Conservation (phyloP, 2,113 vertebrate species). For the Ia io region DNA sequence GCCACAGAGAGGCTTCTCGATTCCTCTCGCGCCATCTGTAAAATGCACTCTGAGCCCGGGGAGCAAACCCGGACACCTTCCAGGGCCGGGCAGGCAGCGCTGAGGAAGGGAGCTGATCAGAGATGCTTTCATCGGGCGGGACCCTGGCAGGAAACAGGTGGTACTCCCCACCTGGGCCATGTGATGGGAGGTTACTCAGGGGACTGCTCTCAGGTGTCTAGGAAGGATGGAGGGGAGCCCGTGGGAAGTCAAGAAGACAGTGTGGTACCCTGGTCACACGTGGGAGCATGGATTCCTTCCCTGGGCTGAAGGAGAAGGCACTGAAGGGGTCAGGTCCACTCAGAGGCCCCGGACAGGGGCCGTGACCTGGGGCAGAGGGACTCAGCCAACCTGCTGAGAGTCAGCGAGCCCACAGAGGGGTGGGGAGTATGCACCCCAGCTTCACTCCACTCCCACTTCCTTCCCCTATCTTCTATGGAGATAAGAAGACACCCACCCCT, state of each 20-base stretch:
- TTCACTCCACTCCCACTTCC: neutral
- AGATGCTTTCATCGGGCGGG: no score
- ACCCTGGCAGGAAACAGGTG: neutral
- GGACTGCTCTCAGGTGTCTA: neutral
- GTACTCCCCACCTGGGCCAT: no score
- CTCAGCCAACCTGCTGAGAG: no score
- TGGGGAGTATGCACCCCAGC: neutral
- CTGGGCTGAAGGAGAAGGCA: neutral
- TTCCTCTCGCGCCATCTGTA: neutral
- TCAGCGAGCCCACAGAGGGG: neutral
- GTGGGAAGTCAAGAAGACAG: no score
- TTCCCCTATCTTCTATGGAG: neutral
- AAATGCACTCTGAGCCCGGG: neutral
- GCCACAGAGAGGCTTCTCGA: neutral
- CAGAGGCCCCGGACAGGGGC: neutral
- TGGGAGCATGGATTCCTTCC: neutral
- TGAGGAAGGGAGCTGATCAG: neutral
- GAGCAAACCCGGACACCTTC: neutral
- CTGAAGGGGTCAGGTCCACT: neutral
- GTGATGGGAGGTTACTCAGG: neutral
- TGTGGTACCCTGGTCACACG: rapidly evolving
- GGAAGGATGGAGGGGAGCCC: neutral
- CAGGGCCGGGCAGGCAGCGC: neutral
- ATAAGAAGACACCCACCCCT: neutral
- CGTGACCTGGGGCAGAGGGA: neutral